phyloP scores from a whole-genome alignment of 2,797 vertebrate species.

The Pogoniulus pusillus region DNA sequence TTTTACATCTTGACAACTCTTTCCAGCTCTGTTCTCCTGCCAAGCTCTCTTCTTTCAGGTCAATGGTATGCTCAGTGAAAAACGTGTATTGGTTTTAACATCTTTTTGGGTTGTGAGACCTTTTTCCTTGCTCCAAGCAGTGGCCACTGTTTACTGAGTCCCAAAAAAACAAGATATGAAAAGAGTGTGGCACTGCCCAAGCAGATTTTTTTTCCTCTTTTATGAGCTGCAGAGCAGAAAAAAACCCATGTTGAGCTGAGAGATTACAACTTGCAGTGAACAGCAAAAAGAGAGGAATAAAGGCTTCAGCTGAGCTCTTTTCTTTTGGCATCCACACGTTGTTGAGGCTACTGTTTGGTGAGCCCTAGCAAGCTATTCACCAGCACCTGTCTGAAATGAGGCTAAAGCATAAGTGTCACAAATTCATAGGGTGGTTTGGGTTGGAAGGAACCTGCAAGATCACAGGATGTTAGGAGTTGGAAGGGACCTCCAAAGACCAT shows the following conservation, averaged over 20 bases:
- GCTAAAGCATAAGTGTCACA: neutral
- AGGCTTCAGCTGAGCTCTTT: neutral
- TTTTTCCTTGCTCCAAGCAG: constrained; percentile 21
- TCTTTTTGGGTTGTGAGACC: constrained; percentile 22
- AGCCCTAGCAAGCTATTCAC: neutral
- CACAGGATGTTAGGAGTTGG: no score
- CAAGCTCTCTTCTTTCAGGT: constrained; percentile 29
- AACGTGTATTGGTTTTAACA: constrained; percentile 54
- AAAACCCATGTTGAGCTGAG: constrained; percentile 14
- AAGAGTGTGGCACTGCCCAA: neutral
- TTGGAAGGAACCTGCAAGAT: no score
- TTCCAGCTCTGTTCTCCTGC: constrained; percentile 61
- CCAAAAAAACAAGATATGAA: neutral
- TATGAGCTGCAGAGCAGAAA: neutral
- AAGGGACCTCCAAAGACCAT: no score
- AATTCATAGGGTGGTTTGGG: no score
- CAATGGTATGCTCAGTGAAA: constrained; percentile 17
- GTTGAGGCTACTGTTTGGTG: neutral
- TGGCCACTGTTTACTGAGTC: neutral
- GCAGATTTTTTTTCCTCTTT: neutral
- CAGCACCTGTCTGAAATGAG: neutral
- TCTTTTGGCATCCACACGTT: neutral
- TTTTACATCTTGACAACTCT: constrained; percentile 63
- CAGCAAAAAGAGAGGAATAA: constrained; percentile 22
- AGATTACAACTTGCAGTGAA: neutral